Percentiles rank a stretch among this genome's conserved stretches.
Evolutionary conservation across 2,113 vertebrate genomes (phyloP).

Genomic region (Benitochromis conjunctus): DNA sequence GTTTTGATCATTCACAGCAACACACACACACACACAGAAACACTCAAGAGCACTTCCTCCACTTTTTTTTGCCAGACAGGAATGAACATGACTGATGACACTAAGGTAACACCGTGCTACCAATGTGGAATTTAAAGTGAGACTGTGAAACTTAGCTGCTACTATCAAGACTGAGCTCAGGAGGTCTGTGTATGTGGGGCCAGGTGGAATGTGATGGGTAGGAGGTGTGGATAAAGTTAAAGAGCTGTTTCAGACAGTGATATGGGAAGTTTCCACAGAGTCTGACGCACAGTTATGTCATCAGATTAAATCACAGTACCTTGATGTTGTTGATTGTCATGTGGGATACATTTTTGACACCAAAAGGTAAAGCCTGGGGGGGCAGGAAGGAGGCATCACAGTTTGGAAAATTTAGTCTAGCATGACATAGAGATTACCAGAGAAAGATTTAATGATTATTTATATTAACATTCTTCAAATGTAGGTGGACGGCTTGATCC

Average conservation of each 20-base stretch:
- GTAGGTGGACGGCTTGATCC: not conserved
- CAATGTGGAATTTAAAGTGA: conserved; percentile 34
- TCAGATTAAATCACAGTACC: not conserved
- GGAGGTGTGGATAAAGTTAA: conserved; percentile 17
- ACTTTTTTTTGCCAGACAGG: not conserved
- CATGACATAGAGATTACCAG: not conserved
- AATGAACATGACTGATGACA: conserved; percentile 34
- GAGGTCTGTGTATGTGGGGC: not conserved
- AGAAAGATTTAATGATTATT: not conserved
- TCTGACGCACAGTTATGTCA: not conserved
- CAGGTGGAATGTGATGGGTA: not conserved
- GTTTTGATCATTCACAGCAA: not conserved
- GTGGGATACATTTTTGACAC: conserved; percentile 1
- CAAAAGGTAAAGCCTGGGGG: not conserved
- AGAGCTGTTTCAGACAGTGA: not conserved
- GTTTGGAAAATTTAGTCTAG: not conserved
- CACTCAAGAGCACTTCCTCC: not conserved
- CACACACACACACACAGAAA: not conserved
- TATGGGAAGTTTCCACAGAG: not conserved
- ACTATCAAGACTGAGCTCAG: not conserved
- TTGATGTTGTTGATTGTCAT: not conserved
- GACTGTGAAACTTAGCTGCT: conserved; percentile 33
- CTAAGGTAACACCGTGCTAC: not conserved
- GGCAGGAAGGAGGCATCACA: not conserved
- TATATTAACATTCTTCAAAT: not conserved